A percentile compares a stretch with the other conserved stretches of the same genome.
Evolutionary conservation across 1,140 invertebrate genomes (phyloP).

Genomic region (Sitobion miscanthi): DNA sequence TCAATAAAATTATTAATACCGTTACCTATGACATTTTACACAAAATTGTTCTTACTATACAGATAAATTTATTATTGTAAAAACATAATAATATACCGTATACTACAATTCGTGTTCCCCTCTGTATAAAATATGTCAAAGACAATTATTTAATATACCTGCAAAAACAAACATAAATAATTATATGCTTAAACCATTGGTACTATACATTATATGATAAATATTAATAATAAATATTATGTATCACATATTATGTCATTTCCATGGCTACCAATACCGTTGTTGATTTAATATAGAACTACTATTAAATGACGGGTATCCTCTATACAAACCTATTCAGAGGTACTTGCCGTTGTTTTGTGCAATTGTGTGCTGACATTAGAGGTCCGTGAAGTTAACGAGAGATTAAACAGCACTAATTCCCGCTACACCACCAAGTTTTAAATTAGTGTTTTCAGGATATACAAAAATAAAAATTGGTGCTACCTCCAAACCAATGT

Average conservation of each 20-base stretch:
- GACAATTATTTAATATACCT: neutral
- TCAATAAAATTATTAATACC: neutral
- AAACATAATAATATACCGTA: neutral
- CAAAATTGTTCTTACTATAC: neutral
- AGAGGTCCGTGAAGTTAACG: neutral
- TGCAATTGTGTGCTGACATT: neutral
- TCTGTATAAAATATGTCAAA: neutral
- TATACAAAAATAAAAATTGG: no score
- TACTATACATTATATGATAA: neutral
- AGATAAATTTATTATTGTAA: neutral
- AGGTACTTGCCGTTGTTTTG: neutral
- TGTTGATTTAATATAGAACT: neutral
- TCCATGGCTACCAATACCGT: neutral
- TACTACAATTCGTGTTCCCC: neutral
- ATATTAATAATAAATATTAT: neutral
- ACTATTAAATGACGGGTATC: neutral
- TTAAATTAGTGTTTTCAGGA: no score
- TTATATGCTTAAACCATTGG: neutral
- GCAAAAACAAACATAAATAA: conserved; percentile 6
- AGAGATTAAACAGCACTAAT: no score
- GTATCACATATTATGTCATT: neutral
- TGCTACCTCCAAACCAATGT: no score
- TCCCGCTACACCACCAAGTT: no score
- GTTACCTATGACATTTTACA: neutral
- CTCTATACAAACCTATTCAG: neutral